Percentiles rank a stretch among this genome's conserved stretches.
phyloP scores from a whole-genome alignment of 2,113 vertebrate genomes.

The Tachysurus vachellii region DNA sequence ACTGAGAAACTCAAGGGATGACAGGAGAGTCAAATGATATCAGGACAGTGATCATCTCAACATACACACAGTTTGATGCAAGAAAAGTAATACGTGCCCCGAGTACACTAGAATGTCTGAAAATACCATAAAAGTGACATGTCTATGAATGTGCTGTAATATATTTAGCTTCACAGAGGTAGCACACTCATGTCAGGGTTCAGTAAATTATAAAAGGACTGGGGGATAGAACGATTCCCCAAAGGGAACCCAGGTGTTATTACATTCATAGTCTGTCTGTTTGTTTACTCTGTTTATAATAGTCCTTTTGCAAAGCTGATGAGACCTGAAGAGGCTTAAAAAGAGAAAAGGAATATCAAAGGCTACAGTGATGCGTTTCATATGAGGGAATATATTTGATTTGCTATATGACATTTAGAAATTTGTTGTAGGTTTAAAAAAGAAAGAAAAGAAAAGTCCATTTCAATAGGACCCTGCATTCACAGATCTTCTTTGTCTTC shows the following conservation, averaged over 20 bases:
- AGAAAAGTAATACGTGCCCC: background rate
- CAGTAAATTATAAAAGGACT: conserved; percentile 1
- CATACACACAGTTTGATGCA: background rate
- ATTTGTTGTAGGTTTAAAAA: background rate
- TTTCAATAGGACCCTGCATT: background rate
- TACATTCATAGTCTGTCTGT: conserved; percentile 6
- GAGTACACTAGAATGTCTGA: background rate
- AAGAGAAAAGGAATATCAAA: background rate
- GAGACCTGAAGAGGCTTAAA: background rate
- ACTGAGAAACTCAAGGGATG: background rate
- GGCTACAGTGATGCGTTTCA: background rate
- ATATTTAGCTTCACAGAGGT: background rate
- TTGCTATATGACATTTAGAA: background rate
- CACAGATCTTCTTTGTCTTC: background rate
- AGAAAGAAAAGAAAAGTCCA: background rate
- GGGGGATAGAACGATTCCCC: background rate
- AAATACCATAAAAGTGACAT: conserved; percentile 6
- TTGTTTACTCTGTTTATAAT: conserved; percentile 3
- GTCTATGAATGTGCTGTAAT: background rate
- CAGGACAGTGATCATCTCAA: background rate
- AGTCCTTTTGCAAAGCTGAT: background rate
- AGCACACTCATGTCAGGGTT: background rate
- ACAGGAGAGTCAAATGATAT: background rate
- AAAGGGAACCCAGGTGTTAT: conserved; percentile 11
- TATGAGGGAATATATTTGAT: background rate